Conservation (phyloP, 2,888 invertebrate genomes). For the Agrochola lota region DNA sequence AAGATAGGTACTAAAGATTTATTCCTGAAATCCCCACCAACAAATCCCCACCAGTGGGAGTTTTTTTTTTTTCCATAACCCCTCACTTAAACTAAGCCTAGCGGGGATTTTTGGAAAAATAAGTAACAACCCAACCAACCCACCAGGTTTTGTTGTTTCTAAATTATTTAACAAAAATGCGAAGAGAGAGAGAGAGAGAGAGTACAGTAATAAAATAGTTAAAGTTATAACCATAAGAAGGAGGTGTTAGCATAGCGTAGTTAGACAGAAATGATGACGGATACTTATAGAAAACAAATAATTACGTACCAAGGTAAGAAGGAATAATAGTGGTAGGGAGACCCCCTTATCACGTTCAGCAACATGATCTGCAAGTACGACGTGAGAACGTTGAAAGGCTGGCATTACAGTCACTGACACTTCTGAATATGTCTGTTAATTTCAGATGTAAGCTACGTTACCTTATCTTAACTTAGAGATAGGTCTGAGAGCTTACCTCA, state of each 20-base stretch:
- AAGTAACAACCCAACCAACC: no score
- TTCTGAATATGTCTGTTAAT: background rate
- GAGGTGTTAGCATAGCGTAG: no score
- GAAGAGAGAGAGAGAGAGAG: no score
- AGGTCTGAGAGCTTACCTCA: background rate
- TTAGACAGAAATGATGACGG: background rate
- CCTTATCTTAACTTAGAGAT: background rate
- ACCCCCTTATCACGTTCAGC: slow-evolving; percentile 9
- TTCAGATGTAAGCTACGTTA: background rate
- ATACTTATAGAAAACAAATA: slow-evolving; percentile 4
- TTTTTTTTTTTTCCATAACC: no score
- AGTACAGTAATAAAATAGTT: no score
- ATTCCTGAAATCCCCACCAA: no score
- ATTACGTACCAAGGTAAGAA: background rate
- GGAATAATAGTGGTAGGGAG: slow-evolving; percentile 8
- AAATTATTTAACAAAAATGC: no score
- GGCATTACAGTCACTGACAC: slow-evolving; percentile 3
- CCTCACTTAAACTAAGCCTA: no score
- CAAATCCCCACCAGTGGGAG: no score
- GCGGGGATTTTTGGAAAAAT: no score
- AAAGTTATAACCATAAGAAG: background rate
- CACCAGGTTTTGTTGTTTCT: no score
- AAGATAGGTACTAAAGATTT: background rate
- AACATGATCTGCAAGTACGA: slow-evolving; percentile 31
- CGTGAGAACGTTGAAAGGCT: slow-evolving; percentile 10